Evolutionary conservation across 2,797 vertebrate genomes (phyloP), one percentile per base, ranked within the genome.

Genomic region (Valencia hispanica): DNA sequence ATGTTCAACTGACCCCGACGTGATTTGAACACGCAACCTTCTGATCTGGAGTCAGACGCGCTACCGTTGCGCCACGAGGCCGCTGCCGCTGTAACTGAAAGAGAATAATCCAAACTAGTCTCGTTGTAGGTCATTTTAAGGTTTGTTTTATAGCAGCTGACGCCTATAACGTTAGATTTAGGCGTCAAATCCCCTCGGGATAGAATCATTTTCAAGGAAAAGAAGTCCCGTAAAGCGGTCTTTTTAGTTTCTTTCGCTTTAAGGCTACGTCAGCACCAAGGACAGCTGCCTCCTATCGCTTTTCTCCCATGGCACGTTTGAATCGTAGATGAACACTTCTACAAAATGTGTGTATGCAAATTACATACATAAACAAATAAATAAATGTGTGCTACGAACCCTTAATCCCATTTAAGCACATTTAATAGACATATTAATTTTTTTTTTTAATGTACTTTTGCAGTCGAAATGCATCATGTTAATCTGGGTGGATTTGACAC

Each of bases 21-120:
- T 91, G 90, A 91, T 91, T 92, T 92, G 89, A 93, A 93, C 90
- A 93, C 89, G 89, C 92, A 92, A 91, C 92, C 92, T 92, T 93
- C 92, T 93, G 92, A 93, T 93, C 92, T 92, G 89, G 92, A 93
- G 90, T 93, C 92, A 93, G 90, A 92, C 92, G 90, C 89, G 92
- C 92, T 89, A 90, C 91, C 90, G 89, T 92, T 92, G 91, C 91
- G 90, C 92, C 92, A 93, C 91, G 88, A 91, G 90, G 89, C 89
- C 91, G 0, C 0, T 0, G 0, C 4, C 0, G 22, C 5, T 0
- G 0, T 0, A 3, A 2, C 2, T 0, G 0, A 4, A 25, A 14
- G 5, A 4, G 12, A 3, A 7, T n/a, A 0, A 61, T 61, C 8
- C 30, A 20, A 20, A 2, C 30, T 20, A 14, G 27, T 4, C 0